Base-by-base conservation (phyloP, 1,140 invertebrate species). In the Matsumurasca onukii region DNA sequence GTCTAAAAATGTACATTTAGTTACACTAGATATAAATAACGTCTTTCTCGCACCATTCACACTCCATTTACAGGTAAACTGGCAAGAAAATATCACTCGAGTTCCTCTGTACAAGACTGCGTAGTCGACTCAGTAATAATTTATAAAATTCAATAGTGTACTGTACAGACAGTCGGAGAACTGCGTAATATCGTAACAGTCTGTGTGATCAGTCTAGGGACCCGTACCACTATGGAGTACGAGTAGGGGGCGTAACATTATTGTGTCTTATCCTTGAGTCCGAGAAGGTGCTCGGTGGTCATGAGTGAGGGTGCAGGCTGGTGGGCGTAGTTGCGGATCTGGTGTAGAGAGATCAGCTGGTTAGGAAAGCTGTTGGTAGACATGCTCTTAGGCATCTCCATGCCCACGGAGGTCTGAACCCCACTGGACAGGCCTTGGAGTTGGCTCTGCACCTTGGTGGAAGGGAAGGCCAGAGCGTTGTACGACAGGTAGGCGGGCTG, bases 321-420 rank as follows among this genome's bases (percentile, higher is more conserved):
- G 78, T 95, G 93, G 70, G 95, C 94, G 82, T 97, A 98, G 80
- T 97, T 98, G 75, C 95, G 87, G 75, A 98, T 98, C 81, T 98
- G 95, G 81, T 98, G 94, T 65, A 98, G 84, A 71, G 94, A 97
- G 76, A 98, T 95, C 74, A 98, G 85, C 78, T 97, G 95, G 79
- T 97, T 97, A 59, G 95, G 94, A 79, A 95, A 97, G 69, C 88
- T 88, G 75, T 89, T 92, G 67, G 88, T 78, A 77, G 84, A 78
- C 49, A 80, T 80, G n/a, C 77, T 78, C 75, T 82, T 82, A n/a
- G 76, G 76, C 73, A 81, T 78, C 30, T 81, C 80, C 79, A 82
- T 81, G 51, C 66, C 71, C 30, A 74, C 74, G 0, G 74, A 73
- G 15, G 69, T 71, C 55, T 73, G 70, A n/a, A 68, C 69, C 52